Evolutionary conservation across 2,113 vertebrate genomes (phyloP), one percentile per base, ranked within the genome.

Genomic region (human): DNA sequence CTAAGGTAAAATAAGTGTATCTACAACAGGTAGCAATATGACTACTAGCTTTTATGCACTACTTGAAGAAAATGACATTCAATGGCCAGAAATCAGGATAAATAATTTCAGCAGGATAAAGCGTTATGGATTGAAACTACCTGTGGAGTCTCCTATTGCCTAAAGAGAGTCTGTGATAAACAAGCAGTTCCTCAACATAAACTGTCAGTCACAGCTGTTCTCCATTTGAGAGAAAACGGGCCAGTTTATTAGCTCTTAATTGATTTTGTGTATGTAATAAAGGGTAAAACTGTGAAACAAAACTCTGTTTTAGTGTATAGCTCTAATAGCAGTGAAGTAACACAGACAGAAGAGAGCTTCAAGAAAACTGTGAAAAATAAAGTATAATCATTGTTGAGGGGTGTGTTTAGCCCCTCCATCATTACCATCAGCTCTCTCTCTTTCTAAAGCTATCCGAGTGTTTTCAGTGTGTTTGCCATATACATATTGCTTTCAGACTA

Each of bases 1-100:
- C 52, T 70, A 82, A 72, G 92, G 81, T 73, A 66, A 96, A 92
- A 72, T 11, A 18, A 72, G 32, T 1, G 30, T 27, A 72, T 40
- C 79, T 64, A 73, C 8, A 32, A 45, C 30, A 48, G 48, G 73
- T 27, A 61, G 57, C 88, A 96, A 78, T 48, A 84, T 9, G n/a
- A 86, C n/a, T 17, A 55, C 7, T 11, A 80, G 81, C 48, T 64
- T 61, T 76, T 81, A 94, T 0, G 32, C 23, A 72, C 32, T 55
- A 18, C 59, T 87, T 72, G 61, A 83, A 96, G 13, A 93, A 96
- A 85, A 96, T 68, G 66, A 92, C 40, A 14, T n/a, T 79, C 27
- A 17, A 59, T 6, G 45, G 86, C 5, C 3, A 79, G n/a, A 96
- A 90, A 64, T 52, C 75, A 61, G 30, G 10, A 81, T n/a, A 91